Conservation (phyloP, 2,888 invertebrate species). For the Acleris emargana region DNA sequence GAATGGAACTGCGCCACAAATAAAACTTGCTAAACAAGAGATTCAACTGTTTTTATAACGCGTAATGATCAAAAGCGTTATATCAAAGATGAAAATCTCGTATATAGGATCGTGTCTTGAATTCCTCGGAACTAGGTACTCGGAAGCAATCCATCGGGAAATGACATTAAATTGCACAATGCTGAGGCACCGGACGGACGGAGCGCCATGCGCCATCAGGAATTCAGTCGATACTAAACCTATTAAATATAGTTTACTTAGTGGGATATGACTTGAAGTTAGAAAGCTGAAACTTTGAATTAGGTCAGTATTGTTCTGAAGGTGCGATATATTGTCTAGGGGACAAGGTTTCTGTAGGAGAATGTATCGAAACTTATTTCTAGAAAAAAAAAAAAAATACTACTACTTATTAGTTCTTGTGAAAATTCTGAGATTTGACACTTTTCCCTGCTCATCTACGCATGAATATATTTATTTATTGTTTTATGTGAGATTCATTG, state of each 20-base stretch:
- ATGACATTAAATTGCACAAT: slow-evolving; percentile 54
- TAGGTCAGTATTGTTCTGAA: too few relatives aligned
- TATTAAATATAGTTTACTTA: not conserved
- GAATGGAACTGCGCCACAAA: slow-evolving; percentile 27
- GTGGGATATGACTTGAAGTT: too few relatives aligned
- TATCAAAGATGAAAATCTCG: slow-evolving; percentile 36
- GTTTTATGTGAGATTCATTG: too few relatives aligned
- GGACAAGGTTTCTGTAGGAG: too few relatives aligned
- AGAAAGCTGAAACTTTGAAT: too few relatives aligned
- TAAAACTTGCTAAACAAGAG: slow-evolving; percentile 30
- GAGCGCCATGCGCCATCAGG: slow-evolving; percentile 46
- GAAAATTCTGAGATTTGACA: too few relatives aligned
- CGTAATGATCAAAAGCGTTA: not conserved
- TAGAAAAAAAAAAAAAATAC: too few relatives aligned
- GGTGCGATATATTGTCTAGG: too few relatives aligned
- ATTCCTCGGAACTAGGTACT: slow-evolving; percentile 47
- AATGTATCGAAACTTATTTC: too few relatives aligned
- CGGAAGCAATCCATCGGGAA: slow-evolving; percentile 56
- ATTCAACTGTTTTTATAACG: slow-evolving; percentile 35
- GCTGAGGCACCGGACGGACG: slow-evolving; percentile 45
- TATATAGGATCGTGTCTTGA: slow-evolving; percentile 53
- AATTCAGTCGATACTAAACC: slow-evolving; percentile 40
- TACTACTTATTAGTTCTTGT: too few relatives aligned
- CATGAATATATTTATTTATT: too few relatives aligned
- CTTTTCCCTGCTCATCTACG: too few relatives aligned